phyloP scores from a whole-genome alignment of 64 coral and sea anemone genomes.

The Stichodactyla mertensii region DNA sequence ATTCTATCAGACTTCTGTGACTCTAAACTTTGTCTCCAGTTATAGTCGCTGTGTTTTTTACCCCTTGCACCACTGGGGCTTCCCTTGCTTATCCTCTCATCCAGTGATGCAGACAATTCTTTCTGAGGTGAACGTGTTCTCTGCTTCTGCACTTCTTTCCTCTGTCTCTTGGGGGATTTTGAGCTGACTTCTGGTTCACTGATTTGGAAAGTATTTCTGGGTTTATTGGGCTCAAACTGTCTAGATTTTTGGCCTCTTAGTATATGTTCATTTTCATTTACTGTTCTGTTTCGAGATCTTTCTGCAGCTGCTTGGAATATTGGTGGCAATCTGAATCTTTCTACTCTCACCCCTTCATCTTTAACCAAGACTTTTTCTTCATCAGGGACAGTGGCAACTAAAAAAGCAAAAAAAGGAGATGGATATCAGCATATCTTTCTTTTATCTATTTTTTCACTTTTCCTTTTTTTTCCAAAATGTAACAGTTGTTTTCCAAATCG shows the following conservation, averaged over 20 bases:
- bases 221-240: slow-evolving; percentile 65
- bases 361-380: slow-evolving; percentile 35
- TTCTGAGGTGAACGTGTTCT: slow-evolving; percentile 11
- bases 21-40: neutral
- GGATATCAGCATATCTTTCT: slow-evolving; percentile 20
- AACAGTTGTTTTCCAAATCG: neutral
- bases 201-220: slow-evolving; percentile 10
- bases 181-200: slow-evolving; percentile 24
- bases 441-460: neutral
- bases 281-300: slow-evolving; percentile 38
- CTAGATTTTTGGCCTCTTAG: slow-evolving; percentile 76
- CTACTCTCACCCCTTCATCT: slow-evolving; percentile 19
- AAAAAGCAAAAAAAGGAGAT: slow-evolving; percentile 26
- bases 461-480: neutral
- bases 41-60: neutral
- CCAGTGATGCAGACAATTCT: neutral
- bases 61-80: neutral
- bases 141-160: slow-evolving; percentile 8
- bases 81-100: neutral
- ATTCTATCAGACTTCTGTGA: neutral
- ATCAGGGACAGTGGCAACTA: slow-evolving; percentile 15
- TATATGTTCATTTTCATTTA: slow-evolving; percentile 48
- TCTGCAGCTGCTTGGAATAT: slow-evolving; percentile 78
- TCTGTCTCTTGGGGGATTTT: slow-evolving; percentile 47
- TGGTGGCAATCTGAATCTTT: slow-evolving; percentile 69